A percentile compares a stretch with the other conserved stretches of the same genome.
Evolutionary conservation across 37 sponge, comb jelly and placozoan genomes (phyloP).

Genomic region (Halisarca cf. caerulea): DNA sequence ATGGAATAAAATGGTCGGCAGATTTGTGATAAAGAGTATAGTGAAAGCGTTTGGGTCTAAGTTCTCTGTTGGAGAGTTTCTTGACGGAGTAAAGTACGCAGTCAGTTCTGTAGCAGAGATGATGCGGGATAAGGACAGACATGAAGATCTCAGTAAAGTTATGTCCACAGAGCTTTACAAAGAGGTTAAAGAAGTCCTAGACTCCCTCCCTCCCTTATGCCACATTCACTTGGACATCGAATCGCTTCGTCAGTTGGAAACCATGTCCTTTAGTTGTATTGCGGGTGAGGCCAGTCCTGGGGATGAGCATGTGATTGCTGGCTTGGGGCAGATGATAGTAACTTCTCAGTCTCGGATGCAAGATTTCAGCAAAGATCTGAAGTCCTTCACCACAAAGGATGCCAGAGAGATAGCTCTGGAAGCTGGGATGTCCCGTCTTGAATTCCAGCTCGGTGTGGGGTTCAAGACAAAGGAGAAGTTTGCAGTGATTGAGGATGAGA

Average conservation of each 20-base stretch:
- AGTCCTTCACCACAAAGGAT: slow-evolving; percentile 26
- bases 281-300: slow-evolving; percentile 40
- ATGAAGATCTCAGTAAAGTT: slow-evolving; percentile 10
- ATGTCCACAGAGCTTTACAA: slow-evolving; percentile 25
- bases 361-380: not conserved
- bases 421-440: slow-evolving; percentile 36
- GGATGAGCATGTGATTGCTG: slow-evolving; percentile 49
- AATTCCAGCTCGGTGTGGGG: slow-evolving; percentile 37
- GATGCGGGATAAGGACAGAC: not conserved
- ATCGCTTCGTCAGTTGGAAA: slow-evolving; percentile 18
- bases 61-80: slow-evolving; percentile 29
- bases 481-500: slow-evolving; percentile 21
- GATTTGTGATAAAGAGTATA: slow-evolving; percentile 27
- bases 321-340: slow-evolving; percentile 57
- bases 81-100: slow-evolving; percentile 36
- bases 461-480: slow-evolving; percentile 43
- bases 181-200: slow-evolving; percentile 16
- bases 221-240: slow-evolving; percentile 37
- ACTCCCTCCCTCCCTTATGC: not conserved
- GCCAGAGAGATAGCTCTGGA: slow-evolving; percentile 41
- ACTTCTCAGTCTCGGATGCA: slow-evolving; percentile 35
- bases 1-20: slow-evolving; percentile 35
- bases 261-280: slow-evolving; percentile 10
- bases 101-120: slow-evolving; percentile 11
- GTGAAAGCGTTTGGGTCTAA: not conserved